Conservation (phyloP, 2,113 vertebrate species). For the Tichodroma muraria region DNA sequence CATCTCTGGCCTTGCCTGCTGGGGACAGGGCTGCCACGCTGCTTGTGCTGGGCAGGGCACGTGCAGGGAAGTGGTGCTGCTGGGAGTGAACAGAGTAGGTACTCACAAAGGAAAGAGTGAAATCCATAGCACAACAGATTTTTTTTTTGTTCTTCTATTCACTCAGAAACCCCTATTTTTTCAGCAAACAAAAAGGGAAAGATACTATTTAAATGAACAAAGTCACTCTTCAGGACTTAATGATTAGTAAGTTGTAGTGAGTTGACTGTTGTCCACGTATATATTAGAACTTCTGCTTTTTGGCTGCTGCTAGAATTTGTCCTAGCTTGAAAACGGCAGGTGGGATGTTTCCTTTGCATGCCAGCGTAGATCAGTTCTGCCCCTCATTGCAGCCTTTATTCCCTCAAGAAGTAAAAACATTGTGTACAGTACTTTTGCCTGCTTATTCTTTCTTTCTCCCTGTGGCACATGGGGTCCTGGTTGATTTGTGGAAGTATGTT, state of each 20-base stretch:
- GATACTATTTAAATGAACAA: background rate
- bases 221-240: background rate
- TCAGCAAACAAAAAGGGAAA: background rate
- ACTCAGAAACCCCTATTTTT: background rate
- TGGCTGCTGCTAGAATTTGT: background rate
- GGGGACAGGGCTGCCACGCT: background rate
- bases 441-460: background rate
- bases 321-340: background rate
- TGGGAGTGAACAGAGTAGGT: background rate
- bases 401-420: background rate
- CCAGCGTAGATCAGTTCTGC: background rate
- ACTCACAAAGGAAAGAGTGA: background rate
- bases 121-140: background rate
- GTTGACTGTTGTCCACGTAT: background rate
- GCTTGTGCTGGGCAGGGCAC: background rate
- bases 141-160: background rate
- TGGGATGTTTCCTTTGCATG: background rate
- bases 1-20: background rate
- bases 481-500: conserved; percentile 25
- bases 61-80: background rate
- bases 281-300: background rate
- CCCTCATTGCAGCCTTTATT: background rate
- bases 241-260: background rate
- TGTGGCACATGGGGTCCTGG: background rate
- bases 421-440: background rate